Evolutionary conservation across 2,888 invertebrate species (phyloP).

Genomic region (Cordylochernes scorpioides): DNA sequence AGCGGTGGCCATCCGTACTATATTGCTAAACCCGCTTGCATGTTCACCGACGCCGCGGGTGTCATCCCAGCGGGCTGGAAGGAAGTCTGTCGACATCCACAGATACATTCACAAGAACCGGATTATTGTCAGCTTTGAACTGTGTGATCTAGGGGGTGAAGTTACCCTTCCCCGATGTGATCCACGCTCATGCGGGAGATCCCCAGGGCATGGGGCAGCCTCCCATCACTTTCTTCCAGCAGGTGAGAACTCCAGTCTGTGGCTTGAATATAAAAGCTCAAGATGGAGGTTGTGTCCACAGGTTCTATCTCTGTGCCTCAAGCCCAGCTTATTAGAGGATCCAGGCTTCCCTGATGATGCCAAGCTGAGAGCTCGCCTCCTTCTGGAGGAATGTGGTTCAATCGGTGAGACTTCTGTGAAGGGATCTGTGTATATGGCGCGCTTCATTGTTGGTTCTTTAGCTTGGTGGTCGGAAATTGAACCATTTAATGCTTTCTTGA

Average conservation of each 20-base stretch:
- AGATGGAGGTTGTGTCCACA: too few relatives aligned
- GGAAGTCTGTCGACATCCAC: not conserved
- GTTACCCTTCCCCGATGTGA: constrained; percentile 73
- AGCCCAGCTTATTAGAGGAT: constrained; percentile 42
- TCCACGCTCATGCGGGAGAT: constrained; percentile 73
- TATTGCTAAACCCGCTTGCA: too few relatives aligned
- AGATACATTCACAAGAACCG: not conserved
- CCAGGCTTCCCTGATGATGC: constrained; percentile 52
- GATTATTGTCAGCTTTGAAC: too few relatives aligned
- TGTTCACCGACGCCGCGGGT: too few relatives aligned
- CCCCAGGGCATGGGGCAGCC: constrained; percentile 90
- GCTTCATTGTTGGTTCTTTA: too few relatives aligned
- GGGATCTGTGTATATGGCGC: too few relatives aligned
- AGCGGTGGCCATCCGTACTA: too few relatives aligned
- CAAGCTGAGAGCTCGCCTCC: constrained; percentile 38
- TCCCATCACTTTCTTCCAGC: constrained; percentile 79
- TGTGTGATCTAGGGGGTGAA: constrained; percentile 38
- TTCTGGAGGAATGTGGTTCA: constrained; percentile 40
- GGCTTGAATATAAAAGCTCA: too few relatives aligned
- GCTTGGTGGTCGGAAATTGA: not conserved
- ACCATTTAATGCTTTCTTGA: not conserved
- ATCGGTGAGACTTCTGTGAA: too few relatives aligned
- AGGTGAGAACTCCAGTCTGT: too few relatives aligned
- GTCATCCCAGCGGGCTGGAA: not conserved
- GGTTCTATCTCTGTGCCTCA: constrained; percentile 48